Evolutionary conservation across 2,797 vertebrate genomes (phyloP).

Genomic region (Acipenser ruthenus): DNA sequence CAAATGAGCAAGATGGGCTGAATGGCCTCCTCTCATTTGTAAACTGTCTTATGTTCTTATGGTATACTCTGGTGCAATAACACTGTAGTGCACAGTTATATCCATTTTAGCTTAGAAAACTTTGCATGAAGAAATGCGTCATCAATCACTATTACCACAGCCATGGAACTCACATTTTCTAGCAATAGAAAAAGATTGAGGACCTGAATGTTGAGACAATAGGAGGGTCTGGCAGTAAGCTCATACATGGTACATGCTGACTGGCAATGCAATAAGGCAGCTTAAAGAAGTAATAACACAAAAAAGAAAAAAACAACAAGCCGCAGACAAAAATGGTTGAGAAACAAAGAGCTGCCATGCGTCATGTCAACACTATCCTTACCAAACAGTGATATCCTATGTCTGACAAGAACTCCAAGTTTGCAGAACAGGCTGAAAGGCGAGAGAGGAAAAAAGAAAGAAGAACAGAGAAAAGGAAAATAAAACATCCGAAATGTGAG

Average conservation of each 20-base stretch:
- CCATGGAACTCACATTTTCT: background rate
- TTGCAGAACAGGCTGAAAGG: conserved; percentile 72
- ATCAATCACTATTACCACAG: background rate
- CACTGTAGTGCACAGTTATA: no score
- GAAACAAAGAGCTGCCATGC: conserved; percentile 56
- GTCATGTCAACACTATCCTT: conserved; percentile 59
- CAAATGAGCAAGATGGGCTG: no score
- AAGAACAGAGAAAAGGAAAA: conserved; percentile 34
- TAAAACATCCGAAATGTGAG: conserved; percentile 59
- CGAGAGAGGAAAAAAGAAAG: conserved; percentile 58
- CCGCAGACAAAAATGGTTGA: conserved; percentile 41
- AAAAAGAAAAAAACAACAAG: conserved; percentile 21
- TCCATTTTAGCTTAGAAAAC: conserved; percentile 8
- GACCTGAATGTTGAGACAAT: background rate
- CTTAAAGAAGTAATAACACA: conserved; percentile 12
- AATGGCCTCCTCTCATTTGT: no score
- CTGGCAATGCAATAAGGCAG: conserved; percentile 14
- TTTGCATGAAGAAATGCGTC: conserved; percentile 8
- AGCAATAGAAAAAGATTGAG: background rate
- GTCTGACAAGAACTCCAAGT: conserved; percentile 83
- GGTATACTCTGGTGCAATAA: no score
- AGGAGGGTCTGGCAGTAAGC: background rate
- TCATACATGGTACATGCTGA: conserved; percentile 11
- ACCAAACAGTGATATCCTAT: conserved; percentile 81
- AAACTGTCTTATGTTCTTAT: no score